Percentiles rank a stretch among this genome's conserved stretches.
These are phyloP conservation scores for Mustelus asterias DNA, from an alignment of 2,113 vertebrate genomes.

Conservation along the genomic window DNA sequence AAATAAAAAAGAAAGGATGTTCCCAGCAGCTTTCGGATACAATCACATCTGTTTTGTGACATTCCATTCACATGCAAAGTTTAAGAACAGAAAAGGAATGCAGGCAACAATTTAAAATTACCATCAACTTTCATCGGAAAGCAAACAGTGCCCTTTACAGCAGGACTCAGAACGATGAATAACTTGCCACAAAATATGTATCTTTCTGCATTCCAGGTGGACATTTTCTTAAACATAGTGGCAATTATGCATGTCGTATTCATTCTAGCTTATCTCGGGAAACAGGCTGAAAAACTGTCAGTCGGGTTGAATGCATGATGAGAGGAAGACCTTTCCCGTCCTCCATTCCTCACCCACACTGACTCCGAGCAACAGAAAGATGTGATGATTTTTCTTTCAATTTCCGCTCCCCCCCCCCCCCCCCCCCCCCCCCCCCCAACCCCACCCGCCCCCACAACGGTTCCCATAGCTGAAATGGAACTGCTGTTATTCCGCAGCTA, in stretches of 20 bases:
- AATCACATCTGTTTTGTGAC: neutral
- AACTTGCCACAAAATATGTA: neutral
- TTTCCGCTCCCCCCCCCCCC: neutral
- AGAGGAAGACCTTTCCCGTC: neutral
- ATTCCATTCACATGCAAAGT: neutral
- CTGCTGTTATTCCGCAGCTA: neutral
- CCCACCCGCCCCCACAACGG: too few relatives aligned
- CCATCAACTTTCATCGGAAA: neutral
- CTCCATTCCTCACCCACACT: neutral
- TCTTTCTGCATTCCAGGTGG: neutral
- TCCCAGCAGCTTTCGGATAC: neutral
- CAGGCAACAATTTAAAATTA: neutral
- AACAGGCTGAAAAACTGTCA: neutral
- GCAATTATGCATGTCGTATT: neutral
- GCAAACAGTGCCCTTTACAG: neutral
- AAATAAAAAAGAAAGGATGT: neutral
- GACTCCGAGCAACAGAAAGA: neutral
- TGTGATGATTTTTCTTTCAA: neutral
- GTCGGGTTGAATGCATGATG: neutral
- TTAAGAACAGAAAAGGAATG: neutral
- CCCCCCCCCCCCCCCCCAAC: too few relatives aligned
- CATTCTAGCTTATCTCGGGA: conserved; percentile 1
- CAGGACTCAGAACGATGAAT: neutral
- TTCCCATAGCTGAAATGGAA: neutral
- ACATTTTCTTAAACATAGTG: neutral